Evolutionary conservation across 2,113 vertebrate species (phyloP).

Genomic region (Oreotragus oreotragus): DNA sequence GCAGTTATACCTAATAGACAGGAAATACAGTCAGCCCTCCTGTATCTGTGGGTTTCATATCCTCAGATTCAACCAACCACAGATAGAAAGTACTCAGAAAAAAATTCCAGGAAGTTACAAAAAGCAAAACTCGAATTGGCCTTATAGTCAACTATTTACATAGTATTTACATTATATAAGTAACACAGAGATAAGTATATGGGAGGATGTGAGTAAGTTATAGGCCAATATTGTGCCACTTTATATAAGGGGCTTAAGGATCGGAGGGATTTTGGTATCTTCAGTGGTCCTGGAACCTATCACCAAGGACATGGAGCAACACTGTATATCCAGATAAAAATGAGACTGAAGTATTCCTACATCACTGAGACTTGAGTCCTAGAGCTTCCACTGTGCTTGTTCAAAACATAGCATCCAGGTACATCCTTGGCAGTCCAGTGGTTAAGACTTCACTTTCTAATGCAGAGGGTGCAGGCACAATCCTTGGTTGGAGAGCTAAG

Average conservation of each 20-base stretch:
- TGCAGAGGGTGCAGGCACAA: not conserved
- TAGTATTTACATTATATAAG: not conserved
- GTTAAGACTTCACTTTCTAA: not conserved
- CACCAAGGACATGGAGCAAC: not conserved
- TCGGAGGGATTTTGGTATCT: not conserved
- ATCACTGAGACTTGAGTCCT: not conserved
- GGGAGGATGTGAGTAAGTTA: not conserved
- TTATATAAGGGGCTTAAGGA: not conserved
- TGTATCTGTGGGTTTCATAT: not conserved
- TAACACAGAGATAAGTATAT: not conserved
- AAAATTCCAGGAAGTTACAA: not conserved
- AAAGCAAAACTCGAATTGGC: not conserved
- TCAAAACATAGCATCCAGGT: not conserved
- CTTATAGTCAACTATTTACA: not conserved
- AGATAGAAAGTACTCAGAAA: not conserved
- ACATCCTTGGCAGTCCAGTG: not conserved
- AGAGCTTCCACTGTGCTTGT: not conserved
- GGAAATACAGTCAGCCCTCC: not conserved
- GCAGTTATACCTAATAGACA: not conserved
- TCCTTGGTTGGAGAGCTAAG: not conserved
- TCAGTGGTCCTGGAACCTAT: not conserved
- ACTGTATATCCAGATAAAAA: not conserved
- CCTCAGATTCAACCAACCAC: not conserved
- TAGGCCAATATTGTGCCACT: not conserved
- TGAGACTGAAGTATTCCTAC: not conserved